Conservation (phyloP, 2,113 vertebrate genomes). For the Origma solitaria region DNA sequence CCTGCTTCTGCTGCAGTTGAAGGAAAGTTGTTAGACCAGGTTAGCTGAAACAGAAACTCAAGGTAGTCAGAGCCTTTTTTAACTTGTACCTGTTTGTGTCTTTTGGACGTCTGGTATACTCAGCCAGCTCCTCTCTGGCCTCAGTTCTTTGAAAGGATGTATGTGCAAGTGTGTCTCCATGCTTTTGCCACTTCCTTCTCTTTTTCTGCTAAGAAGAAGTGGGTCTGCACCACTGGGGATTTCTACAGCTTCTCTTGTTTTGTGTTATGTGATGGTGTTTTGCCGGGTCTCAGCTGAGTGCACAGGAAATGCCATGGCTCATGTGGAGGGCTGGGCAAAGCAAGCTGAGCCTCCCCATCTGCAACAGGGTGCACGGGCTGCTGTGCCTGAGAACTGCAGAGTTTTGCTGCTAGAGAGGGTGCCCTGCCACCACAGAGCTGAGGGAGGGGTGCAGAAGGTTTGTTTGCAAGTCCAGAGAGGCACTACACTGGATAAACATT, state of each 20-base stretch:
- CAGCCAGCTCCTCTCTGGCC: not conserved
- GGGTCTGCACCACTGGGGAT: not conserved
- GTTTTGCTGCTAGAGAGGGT: not conserved
- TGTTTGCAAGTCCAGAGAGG: not conserved
- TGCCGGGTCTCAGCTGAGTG: not conserved
- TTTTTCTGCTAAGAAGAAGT: conserved; percentile 10
- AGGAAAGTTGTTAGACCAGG: not conserved
- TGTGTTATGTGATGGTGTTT: rapidly evolving
- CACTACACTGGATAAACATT: not conserved
- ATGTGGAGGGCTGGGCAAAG: not conserved
- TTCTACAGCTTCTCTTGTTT: not conserved
- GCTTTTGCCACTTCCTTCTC: conserved; percentile 43
- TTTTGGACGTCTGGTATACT: not conserved
- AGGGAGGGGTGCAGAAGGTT: not conserved
- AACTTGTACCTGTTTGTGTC: not conserved
- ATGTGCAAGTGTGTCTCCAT: not conserved
- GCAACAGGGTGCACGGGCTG: not conserved
- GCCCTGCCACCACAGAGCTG: rapidly evolving
- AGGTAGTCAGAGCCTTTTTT: not conserved
- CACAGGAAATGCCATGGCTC: rapidly evolving
- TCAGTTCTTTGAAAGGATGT: not conserved
- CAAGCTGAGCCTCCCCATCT: not conserved
- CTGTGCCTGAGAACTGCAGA: not conserved
- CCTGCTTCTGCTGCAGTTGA: not conserved
- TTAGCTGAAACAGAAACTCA: not conserved